These are phyloP conservation scores for Ennomos erosarius DNA, from an alignment of 2,888 invertebrate species.

Conservation along the genomic window DNA sequence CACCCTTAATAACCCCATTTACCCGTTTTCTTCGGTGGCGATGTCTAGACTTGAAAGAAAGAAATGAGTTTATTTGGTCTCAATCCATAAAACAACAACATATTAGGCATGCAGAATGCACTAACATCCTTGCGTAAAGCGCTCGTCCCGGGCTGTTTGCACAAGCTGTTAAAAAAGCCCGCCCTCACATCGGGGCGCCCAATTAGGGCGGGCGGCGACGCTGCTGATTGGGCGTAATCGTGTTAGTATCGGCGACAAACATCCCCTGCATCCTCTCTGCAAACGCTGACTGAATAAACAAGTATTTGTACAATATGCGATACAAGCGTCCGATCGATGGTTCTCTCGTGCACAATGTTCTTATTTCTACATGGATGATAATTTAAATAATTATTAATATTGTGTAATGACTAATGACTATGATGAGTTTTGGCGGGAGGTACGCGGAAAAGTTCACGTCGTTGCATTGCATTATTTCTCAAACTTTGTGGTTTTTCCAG, in stretches of 20 bases:
- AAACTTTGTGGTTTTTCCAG: too few relatives aligned
- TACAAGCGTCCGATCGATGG: constrained; percentile 56
- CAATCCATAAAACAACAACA: constrained; percentile 10
- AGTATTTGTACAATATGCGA: constrained; percentile 46
- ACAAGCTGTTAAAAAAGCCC: constrained; percentile 81
- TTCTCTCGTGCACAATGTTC: neutral
- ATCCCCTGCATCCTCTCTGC: constrained; percentile 65
- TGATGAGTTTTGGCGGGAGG: too few relatives aligned
- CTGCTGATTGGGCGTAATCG: constrained; percentile 84
- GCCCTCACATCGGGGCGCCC: constrained; percentile 77
- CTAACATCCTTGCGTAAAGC: constrained; percentile 26
- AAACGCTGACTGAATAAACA: constrained; percentile 46
- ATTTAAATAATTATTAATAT: too few relatives aligned
- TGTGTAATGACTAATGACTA: too few relatives aligned
- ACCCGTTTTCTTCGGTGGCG: too few relatives aligned
- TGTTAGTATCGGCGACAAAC: constrained; percentile 80
- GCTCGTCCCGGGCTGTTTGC: constrained; percentile 64
- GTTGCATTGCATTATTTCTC: too few relatives aligned
- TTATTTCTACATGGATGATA: too few relatives aligned
- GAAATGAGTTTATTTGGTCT: neutral
- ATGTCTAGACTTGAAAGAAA: too few relatives aligned
- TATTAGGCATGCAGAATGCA: constrained; percentile 34
- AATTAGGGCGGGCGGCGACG: constrained; percentile 82
- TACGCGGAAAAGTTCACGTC: too few relatives aligned
- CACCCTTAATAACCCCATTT: too few relatives aligned